Base-by-base conservation (phyloP, 2,888 invertebrate species). In the Cephus pulcher region DNA sequence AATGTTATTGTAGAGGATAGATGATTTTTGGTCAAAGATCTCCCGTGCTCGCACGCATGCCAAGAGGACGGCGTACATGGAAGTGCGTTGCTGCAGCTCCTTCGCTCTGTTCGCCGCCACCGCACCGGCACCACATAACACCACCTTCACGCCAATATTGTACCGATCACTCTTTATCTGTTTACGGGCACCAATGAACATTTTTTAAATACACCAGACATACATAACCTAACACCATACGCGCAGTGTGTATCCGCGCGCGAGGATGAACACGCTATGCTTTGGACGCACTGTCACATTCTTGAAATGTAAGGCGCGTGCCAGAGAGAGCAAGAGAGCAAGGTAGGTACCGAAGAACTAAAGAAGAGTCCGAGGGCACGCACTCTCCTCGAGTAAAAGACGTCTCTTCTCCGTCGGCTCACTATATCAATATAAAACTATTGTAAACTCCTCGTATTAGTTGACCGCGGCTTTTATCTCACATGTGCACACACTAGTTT, bases 241-340 rank as follows among this genome's bases (percentile, higher is more conserved):
- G 71, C 71, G 71, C 23, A 71, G 71, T 23, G 71, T 34, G 71
- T 32, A 71, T 32, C 56, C 32, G 71, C 33, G 34, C 33, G 34
- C 71, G 71, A 71, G 71, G 71, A 71, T 15, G 34, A 71, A 71
- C 71, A 71, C 71, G 71, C 32, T 32, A 71, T 34, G 32, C 71
- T 32, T 33, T 12, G 71, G 32, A 71, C 84, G 85, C 88, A 87
- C 87, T 88, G 88, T 88, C 87, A 88, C 87, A 88, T 88, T 88
- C 88, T 88, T 84, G 84, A 87, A 87, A 56, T 56, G 56, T 56
- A 56, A 56, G 56, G 56, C 56, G 56, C 23, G 56, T 56, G 56
- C 56, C 56, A 56, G 56, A 56, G 56, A 56, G 56, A 56, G 23
- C 23, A 9, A 56, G 56, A 56, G 56, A 56, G 56, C 56, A 56